Percentiles rank a stretch among this genome's conserved stretches.
phyloP scores from a whole-genome alignment of 2,888 invertebrate genomes.

The Coleophora deauratella region DNA sequence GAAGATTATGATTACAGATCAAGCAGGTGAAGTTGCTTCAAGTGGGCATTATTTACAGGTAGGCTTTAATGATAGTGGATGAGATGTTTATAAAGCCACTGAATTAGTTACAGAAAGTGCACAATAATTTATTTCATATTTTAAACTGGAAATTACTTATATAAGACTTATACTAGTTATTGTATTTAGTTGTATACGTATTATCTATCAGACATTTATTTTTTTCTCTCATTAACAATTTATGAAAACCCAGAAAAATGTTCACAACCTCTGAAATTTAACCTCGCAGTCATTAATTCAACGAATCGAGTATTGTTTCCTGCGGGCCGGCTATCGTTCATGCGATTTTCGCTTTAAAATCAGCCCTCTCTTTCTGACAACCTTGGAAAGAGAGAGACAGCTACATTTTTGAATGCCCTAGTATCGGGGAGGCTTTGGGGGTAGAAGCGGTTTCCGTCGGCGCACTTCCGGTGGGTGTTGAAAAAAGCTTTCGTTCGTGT shows the following conservation, averaged over 20 bases:
- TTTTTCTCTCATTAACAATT: no score
- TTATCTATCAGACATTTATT: no score
- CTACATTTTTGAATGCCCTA: slow-evolving; percentile 25
- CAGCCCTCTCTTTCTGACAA: slow-evolving; percentile 27
- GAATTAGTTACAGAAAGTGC: no score
- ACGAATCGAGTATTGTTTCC: slow-evolving; percentile 71
- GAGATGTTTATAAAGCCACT: no score
- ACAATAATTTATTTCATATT: no score
- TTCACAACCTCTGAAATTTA: slow-evolving; percentile 31
- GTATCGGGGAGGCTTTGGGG: slow-evolving; percentile 26
- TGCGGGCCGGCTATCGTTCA: slow-evolving; percentile 51
- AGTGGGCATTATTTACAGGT: no score
- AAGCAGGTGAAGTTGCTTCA: no score
- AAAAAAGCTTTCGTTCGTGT: slow-evolving; percentile 57
- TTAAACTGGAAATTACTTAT: no score
- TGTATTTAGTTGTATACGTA: no score
- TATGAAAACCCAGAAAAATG: slow-evolving; percentile 13
- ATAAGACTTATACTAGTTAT: no score
- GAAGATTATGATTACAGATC: no score
- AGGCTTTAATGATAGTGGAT: no score
- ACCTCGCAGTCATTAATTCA: slow-evolving; percentile 63
- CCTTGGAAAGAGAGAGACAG: slow-evolving; percentile 23
- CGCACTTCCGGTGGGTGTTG: slow-evolving; percentile 53
- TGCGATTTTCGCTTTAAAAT: slow-evolving; percentile 58
- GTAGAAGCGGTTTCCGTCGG: slow-evolving; percentile 42